Base-by-base conservation (phyloP, 2,888 invertebrate genomes). In the Conus canariensis region DNA sequence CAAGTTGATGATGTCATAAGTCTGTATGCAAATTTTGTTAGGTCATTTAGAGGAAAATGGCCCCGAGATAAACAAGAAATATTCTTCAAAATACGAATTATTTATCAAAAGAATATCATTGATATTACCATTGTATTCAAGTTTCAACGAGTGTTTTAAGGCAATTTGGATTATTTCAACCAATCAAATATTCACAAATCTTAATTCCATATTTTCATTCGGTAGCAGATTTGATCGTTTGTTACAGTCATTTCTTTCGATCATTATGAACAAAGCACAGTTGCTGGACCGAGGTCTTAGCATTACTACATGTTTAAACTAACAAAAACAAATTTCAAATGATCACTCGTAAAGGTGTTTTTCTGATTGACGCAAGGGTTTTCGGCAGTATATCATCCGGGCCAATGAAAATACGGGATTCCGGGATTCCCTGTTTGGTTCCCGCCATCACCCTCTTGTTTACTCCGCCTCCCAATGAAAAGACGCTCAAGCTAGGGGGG, bases 381-480 rank as follows among this genome's bases (percentile, higher is more conserved):
- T 83, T 83, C 56, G 14, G 58, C 56, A 9, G 22, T 0, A 83
- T 83, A 58, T 83, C 8, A 22, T 45, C 59, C 86, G 70, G 70
- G 88, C 94, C 93, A 94, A 94, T 94, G 88, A 93, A 91, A 91
- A 90, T 80, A 80, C n/a, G 91, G 92, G 90, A 88, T 92, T 93
- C 92, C 93, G 91, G 92, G 90, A 88, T 92, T 93, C 92, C 93
- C 89, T 92, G 87, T 93, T 92, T 93, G 89, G 92, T 94, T 94
- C 94, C 94, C 94, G 94, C 94, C 94, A 93, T 67, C 94, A 93
- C 93, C 93, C 93, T 30, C 74, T 89, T 89, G 89, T 74, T 89
- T 83, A 89, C 89, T 70, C 89, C 89, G 74, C 89, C 89, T 85
- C 89, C 74, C 87, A 25, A 10, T 59, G 25, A 83, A 58, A 14